Evolutionary conservation across 2,888 invertebrate species (phyloP).

Genomic region (Drosophila macrothrix): DNA sequence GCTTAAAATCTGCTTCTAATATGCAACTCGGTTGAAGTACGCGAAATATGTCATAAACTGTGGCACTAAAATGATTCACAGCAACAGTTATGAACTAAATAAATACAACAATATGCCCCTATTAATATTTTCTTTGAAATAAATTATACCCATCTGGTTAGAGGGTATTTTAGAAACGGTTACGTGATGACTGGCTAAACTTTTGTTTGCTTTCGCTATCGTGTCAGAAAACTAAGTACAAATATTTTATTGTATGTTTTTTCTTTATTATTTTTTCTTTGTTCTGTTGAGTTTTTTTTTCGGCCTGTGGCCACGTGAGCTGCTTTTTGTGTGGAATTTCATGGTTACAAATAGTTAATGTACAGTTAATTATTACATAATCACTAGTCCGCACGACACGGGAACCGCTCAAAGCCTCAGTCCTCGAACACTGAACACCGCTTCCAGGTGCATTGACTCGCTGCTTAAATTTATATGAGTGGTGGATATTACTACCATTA

Average conservation of each 20-base stretch:
- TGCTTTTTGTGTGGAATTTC: conserved; percentile 61
- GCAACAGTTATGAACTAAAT: neutral
- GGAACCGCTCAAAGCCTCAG: conserved; percentile 25
- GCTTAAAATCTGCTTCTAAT: conserved; percentile 33
- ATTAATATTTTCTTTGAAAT: neutral
- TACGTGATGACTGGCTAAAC: neutral
- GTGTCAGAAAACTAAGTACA: conserved; percentile 52
- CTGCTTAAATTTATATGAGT: conserved; percentile 19
- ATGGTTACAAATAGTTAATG: conserved; percentile 81
- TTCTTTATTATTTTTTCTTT: conserved; percentile 8
- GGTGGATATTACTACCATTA: neutral
- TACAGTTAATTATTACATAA: conserved; percentile 81
- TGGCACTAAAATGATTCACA: neutral
- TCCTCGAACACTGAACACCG: conserved; percentile 14
- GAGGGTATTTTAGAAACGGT: conserved; percentile 26
- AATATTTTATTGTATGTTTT: conserved; percentile 45
- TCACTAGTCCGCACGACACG: conserved; percentile 66
- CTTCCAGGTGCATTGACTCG: conserved; percentile 64
- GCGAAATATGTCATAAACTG: neutral
- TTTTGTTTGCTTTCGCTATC: conserved; percentile 40
- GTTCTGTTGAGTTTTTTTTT: neutral
- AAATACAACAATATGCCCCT: neutral
- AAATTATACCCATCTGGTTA: neutral
- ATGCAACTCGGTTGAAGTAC: conserved; percentile 27
- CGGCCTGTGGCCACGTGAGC: conserved; percentile 24